phyloP scores from a whole-genome alignment of 2,113 vertebrate genomes.

The Formicarius rufipectus region DNA sequence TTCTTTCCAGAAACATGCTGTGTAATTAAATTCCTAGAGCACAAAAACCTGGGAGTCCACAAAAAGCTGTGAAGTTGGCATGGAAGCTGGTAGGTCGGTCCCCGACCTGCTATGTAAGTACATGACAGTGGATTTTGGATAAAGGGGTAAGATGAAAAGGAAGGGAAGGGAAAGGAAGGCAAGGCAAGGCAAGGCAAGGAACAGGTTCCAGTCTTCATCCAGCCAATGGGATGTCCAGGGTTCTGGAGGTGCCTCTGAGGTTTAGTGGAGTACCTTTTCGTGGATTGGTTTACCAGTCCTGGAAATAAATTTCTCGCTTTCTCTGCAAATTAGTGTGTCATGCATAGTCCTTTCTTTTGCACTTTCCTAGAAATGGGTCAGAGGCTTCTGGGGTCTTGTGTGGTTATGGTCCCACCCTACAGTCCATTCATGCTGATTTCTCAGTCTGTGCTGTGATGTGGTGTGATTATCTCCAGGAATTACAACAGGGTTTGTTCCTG shows the following conservation, averaged over 20 bases:
- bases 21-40: neutral
- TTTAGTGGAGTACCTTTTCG: neutral
- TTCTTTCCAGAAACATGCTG: too few relatives aligned
- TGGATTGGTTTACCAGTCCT: neutral
- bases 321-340: neutral
- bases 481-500: neutral
- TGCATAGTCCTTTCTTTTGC: neutral
- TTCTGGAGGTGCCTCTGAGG: neutral
- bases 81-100: neutral
- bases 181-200: too few relatives aligned
- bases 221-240: too few relatives aligned
- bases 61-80: too few relatives aligned
- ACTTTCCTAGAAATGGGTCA: neutral
- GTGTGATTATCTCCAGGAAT: neutral
- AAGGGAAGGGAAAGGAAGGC: neutral
- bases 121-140: neutral
- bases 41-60: too few relatives aligned
- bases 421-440: too few relatives aligned
- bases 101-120: too few relatives aligned
- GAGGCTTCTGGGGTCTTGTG: neutral
- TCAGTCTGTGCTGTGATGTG: accelerated
- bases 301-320: neutral
- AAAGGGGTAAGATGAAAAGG: neutral
- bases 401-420: neutral
- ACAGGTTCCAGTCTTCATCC: too few relatives aligned